These are phyloP conservation scores for Tympanuchus pallidicinctus DNA, from an alignment of 2,113 vertebrate genomes.

Conservation along the genomic window DNA sequence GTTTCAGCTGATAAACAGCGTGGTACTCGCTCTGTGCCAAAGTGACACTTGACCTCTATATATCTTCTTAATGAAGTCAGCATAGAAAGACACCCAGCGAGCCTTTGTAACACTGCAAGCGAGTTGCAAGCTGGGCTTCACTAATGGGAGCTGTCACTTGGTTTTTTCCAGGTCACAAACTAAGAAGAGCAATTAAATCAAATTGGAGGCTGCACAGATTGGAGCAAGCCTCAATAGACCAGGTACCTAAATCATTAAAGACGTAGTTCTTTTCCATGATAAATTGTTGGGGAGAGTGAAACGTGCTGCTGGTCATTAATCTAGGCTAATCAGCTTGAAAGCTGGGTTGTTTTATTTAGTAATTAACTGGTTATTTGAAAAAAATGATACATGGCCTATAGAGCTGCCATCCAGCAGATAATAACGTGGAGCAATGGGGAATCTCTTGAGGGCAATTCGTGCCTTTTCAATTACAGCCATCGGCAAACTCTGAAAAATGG, in stretches of 20 bases:
- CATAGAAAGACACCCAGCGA: conserved; percentile 75
- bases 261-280: conserved; percentile 92
- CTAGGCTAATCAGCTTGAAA: conserved; percentile 91
- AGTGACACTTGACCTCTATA: conserved; percentile 81
- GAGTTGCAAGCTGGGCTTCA: conserved; percentile 77
- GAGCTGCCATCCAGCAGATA: conserved; percentile 76
- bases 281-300: conserved; percentile 89
- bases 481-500: conserved; percentile 80
- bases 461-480: conserved; percentile 78
- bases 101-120: conserved; percentile 79
- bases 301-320: conserved; percentile 92
- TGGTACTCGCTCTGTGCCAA: conserved; percentile 62
- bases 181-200: conserved; percentile 91
- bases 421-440: conserved; percentile 71
- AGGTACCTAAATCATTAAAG: conserved; percentile 91
- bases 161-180: conserved; percentile 87
- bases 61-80: conserved; percentile 83
- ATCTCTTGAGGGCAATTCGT: conserved; percentile 75
- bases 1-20: conserved; percentile 60
- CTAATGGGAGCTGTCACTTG: conserved; percentile 90
- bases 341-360: conserved; percentile 87
- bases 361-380: conserved; percentile 93
- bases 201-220: conserved; percentile 78
- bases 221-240: conserved; percentile 79
- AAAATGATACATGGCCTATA: conserved; percentile 87